phyloP scores from a whole-genome alignment of 2,797 vertebrate species.

The Discoglossus pictus region DNA sequence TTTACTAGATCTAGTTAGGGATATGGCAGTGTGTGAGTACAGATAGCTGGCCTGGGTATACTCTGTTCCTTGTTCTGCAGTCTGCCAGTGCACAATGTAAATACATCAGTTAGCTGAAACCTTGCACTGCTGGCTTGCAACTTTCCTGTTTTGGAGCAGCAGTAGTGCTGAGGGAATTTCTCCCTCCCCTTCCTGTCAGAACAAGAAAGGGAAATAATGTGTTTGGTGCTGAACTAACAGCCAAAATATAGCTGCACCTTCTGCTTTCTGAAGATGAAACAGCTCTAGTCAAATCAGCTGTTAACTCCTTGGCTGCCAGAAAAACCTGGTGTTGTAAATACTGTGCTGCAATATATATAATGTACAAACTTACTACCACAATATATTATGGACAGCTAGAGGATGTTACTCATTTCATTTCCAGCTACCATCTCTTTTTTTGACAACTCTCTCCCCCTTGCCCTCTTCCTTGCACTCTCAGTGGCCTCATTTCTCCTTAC shows the following conservation, averaged over 20 bases:
- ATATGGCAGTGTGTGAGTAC: too few species aligned
- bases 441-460: too few species aligned
- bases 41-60: too few species aligned
- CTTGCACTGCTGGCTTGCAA: slow-evolving; percentile 33
- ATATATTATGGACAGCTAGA: too few species aligned
- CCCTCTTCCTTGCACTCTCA: too few species aligned
- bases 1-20: too few species aligned
- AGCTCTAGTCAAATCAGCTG: not conserved
- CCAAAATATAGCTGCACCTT: slow-evolving; percentile 15
- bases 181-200: slow-evolving; percentile 49
- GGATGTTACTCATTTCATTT: too few species aligned
- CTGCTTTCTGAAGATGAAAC: slow-evolving; percentile 10
- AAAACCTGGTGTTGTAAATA: not conserved
- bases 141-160: slow-evolving; percentile 44
- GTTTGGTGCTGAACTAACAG: slow-evolving; percentile 38
- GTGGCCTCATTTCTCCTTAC: too few species aligned
- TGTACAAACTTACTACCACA: too few species aligned
- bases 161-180: slow-evolving; percentile 10
- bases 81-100: too few species aligned
- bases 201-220: slow-evolving; percentile 49
- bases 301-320: not conserved
- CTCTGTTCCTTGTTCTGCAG: not conserved
- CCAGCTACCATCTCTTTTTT: too few species aligned
- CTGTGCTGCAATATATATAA: too few species aligned
- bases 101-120: slow-evolving; percentile 7